A percentile compares a stretch with the other conserved stretches of the same genome.
These are phyloP conservation scores for Argyrosomus japonicus DNA, from an alignment of 2,113 vertebrate species.

Conservation along the genomic window DNA sequence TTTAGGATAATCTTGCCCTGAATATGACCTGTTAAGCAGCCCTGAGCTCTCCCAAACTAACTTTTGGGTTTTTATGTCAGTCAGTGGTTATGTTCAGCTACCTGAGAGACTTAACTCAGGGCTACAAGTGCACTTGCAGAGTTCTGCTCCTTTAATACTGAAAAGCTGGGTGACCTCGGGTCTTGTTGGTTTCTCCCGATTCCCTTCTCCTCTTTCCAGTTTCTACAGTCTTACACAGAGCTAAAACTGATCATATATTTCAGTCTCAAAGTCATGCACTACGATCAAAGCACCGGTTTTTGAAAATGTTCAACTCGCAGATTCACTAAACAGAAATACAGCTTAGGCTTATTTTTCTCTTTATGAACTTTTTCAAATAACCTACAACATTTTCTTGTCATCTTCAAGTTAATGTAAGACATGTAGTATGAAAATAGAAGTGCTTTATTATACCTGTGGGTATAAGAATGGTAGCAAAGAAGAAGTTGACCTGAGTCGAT, in stretches of 20 bases:
- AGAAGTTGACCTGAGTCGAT: neutral
- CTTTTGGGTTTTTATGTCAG: constrained; percentile 20
- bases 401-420: neutral
- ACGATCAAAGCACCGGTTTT: neutral
- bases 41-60: constrained; percentile 13
- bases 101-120: constrained; percentile 3
- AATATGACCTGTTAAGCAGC: neutral
- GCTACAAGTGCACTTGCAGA: neutral
- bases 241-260: neutral
- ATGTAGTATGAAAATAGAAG: neutral
- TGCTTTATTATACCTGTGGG: neutral
- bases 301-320: neutral
- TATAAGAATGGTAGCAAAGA: neutral
- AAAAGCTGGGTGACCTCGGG: constrained; percentile 1
- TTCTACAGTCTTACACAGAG: too few relatives aligned
- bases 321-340: neutral
- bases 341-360: neutral
- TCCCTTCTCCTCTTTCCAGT: neutral
- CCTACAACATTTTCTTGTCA: neutral
- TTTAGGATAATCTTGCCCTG: constrained; percentile 10
- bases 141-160: constrained; percentile 2
- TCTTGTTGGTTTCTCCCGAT: neutral
- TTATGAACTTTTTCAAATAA: neutral
- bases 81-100: constrained; percentile 16
- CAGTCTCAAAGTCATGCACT: neutral